Base-by-base conservation (phyloP, 2,888 invertebrate species). In the Chouioia cunea region DNA sequence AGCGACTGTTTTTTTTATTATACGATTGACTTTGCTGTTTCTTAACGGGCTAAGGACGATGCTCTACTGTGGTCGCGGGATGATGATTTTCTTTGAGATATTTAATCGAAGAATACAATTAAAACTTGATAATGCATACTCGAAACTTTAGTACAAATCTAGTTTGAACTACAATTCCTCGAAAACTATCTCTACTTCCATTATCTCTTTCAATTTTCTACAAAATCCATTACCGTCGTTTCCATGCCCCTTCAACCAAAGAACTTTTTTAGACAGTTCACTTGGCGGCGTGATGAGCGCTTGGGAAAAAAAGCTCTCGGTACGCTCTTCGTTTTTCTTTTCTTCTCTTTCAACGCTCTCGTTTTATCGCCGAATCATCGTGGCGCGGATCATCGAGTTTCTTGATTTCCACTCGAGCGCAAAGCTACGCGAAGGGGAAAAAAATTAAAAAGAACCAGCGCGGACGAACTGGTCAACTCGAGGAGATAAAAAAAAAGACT, bases 351-450 rank as follows among this genome's bases (percentile, higher is more conserved):
- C 36, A 43, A 14, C 54, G 59, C 60, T 53, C 54, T 54, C 43
- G 62, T 62, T 68, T 68, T 68, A 62, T 62, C 56, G 67, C 56
- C 67, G 62, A 62, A 68, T 68, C 67, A 62, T 54, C 60, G 23
- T 48, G 36, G 53, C 53, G 47, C 18, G 18, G 50, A 65, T 65
- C 52, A 57, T 58, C 23, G 56, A 54, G 64, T 65, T 56, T 65
- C 64, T 53, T 47, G 47, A 47, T 67, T 60, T 54, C 66, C 44
- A 50, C 20, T 27, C 18, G 44, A 36, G 36, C 36, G 36, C 36
- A 36, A 3, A 36, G 57, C 18, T 36, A 2, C n/a, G 43, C 6
- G 54, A 22, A n/a, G 16, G 36, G 20, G n/a, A 4, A 43, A 14
- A 48, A 57, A 36, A 48, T 47, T 43, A 56, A 65, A 57, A 56